A percentile compares a stretch with the other conserved stretches of the same genome.
Conservation (phyloP, 2,113 vertebrate genomes). For the Chloroceryle aenea region DNA sequence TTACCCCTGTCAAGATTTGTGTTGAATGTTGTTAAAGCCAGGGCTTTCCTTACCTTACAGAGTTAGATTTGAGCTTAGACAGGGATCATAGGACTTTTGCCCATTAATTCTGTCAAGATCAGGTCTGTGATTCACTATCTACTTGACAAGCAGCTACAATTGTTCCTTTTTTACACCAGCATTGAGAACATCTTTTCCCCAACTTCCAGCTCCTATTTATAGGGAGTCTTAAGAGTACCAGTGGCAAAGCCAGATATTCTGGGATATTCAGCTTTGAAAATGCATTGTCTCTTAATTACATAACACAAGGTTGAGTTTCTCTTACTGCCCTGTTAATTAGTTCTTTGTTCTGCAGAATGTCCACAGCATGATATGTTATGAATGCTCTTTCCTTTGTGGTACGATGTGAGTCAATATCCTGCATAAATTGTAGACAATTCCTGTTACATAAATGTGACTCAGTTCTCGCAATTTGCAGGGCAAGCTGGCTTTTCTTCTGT, state of each 20-base stretch:
- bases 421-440: slow-evolving; percentile 52
- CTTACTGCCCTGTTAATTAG: background rate
- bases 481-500: background rate
- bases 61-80: background rate
- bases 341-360: slow-evolving; percentile 23
- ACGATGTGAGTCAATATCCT: slow-evolving; percentile 62
- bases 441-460: slow-evolving; percentile 61
- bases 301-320: background rate
- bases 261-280: background rate
- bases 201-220: background rate
- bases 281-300: background rate
- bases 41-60: background rate
- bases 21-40: background rate
- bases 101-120: background rate
- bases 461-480: background rate
- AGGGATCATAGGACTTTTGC: background rate
- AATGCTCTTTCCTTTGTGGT: slow-evolving; percentile 58
- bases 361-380: background rate
- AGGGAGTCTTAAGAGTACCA: background rate
- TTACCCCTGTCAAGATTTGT: background rate
- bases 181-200: background rate
- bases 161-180: background rate
- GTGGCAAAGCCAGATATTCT: background rate
- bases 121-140: background rate
- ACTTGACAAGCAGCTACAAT: background rate